phyloP scores from a whole-genome alignment of 2,797 vertebrate species.

The Capromys pilorides region DNA sequence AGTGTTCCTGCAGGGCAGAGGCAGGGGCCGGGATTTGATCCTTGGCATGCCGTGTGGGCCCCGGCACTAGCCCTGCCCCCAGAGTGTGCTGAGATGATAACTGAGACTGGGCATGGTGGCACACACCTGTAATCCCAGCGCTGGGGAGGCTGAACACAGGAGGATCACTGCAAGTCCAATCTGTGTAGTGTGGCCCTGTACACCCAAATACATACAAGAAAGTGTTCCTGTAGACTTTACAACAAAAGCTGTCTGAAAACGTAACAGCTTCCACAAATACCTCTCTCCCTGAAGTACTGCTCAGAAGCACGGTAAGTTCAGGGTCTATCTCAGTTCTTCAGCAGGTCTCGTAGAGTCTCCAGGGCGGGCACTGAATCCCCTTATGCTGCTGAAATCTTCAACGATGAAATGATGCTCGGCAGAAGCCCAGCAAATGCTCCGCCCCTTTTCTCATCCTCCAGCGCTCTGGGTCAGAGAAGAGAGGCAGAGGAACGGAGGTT shows the following conservation, averaged over 20 bases:
- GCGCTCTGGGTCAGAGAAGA: background rate
- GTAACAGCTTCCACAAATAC: background rate
- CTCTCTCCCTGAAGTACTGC: background rate
- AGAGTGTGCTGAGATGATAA: no score
- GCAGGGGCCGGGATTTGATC: no score
- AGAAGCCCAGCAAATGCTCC: background rate
- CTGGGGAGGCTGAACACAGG: no score
- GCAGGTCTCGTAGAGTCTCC: background rate
- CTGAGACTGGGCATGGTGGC: no score
- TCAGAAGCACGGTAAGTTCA: background rate
- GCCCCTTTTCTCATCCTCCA: background rate
- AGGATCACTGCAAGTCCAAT: no score
- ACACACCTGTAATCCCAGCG: no score
- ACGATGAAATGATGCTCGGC: background rate
- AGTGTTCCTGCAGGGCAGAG: background rate
- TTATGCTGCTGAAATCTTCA: background rate
- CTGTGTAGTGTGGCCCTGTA: no score
- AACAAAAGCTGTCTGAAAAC: constrained; percentile 31
- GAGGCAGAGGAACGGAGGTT: background rate
- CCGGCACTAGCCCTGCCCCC: no score
- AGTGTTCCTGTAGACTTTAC: background rate
- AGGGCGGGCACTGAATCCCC: background rate
- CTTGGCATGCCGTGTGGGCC: no score
- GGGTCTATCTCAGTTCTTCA: background rate
- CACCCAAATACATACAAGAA: background rate